Conservation (phyloP, 2,113 vertebrate species). For the Ancistrus triradiatus region DNA sequence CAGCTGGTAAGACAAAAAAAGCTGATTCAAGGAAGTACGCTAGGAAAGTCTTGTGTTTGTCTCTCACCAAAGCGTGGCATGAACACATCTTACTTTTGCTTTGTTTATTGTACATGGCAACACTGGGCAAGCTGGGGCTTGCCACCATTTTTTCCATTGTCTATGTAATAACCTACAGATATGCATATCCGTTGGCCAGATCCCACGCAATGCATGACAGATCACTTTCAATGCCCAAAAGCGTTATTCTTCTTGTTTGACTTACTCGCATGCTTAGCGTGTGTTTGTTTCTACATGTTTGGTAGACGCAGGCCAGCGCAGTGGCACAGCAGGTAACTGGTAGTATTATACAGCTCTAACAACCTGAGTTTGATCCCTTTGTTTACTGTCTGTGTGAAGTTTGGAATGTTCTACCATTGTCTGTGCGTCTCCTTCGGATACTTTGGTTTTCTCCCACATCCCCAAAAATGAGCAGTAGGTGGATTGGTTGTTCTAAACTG, state of each 20-base stretch:
- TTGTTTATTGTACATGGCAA: constrained; percentile 18
- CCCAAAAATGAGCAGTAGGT: no score
- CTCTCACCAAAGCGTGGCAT: not conserved
- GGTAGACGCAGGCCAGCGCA: no score
- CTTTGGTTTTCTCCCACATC: no score
- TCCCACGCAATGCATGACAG: not conserved
- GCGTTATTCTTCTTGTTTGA: not conserved
- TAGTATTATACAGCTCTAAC: not conserved
- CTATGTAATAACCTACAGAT: not conserved
- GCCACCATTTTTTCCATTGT: constrained; percentile 4
- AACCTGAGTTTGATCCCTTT: no score
- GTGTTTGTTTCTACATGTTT: not conserved
- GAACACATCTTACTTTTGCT: not conserved
- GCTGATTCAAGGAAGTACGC: no score
- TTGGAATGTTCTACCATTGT: no score
- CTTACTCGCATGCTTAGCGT: not conserved
- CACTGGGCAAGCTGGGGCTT: constrained; percentile 1
- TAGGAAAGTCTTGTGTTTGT: not conserved
- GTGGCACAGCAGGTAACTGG: no score
- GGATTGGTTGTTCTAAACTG: no score
- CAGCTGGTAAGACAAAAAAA: no score
- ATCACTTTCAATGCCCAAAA: not conserved
- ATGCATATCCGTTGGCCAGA: not conserved
- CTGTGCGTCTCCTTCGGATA: no score
- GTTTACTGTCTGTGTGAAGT: no score